These are phyloP conservation scores for Propsilocerus akamusi DNA, from an alignment of 1,140 invertebrate species.

Conservation along the genomic window DNA sequence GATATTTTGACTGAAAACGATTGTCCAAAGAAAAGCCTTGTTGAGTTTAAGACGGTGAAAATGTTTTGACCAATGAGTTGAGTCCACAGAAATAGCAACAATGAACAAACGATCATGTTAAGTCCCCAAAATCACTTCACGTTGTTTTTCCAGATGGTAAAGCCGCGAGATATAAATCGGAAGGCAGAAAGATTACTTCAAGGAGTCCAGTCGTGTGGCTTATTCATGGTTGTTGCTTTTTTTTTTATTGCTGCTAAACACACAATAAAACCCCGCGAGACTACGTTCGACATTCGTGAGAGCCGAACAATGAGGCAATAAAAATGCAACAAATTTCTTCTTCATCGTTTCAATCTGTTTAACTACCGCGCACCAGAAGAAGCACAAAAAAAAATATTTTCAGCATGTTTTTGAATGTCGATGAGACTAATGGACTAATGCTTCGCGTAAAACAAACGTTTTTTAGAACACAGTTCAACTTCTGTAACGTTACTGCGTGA, in stretches of 20 bases:
- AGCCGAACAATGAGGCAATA: slow-evolving; percentile 2
- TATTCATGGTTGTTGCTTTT: neutral
- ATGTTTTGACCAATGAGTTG: too few relatives aligned
- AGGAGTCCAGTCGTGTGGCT: slow-evolving; percentile 3
- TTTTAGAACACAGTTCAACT: too few relatives aligned
- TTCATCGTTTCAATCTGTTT: neutral
- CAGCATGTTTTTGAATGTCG: too few relatives aligned
- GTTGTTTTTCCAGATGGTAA: slow-evolving; percentile 2
- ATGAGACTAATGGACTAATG: too few relatives aligned
- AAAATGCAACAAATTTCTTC: slow-evolving; percentile 4
- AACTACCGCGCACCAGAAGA: too few relatives aligned
- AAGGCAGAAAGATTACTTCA: neutral
- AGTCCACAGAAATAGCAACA: neutral
- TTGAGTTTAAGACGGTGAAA: too few relatives aligned
- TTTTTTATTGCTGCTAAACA: neutral
- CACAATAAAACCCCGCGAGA: slow-evolving; percentile 1
- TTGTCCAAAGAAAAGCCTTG: too few relatives aligned
- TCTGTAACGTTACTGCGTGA: too few relatives aligned
- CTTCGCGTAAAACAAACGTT: too few relatives aligned
- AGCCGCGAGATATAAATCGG: neutral
- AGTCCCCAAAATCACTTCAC: neutral
- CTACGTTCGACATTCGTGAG: neutral
- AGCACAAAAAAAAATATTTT: too few relatives aligned
- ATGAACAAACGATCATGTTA: neutral
- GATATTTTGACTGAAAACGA: too few relatives aligned